Evolutionary conservation across 2,888 invertebrate species (phyloP).

Genomic region (Drosophila lacicola): DNA sequence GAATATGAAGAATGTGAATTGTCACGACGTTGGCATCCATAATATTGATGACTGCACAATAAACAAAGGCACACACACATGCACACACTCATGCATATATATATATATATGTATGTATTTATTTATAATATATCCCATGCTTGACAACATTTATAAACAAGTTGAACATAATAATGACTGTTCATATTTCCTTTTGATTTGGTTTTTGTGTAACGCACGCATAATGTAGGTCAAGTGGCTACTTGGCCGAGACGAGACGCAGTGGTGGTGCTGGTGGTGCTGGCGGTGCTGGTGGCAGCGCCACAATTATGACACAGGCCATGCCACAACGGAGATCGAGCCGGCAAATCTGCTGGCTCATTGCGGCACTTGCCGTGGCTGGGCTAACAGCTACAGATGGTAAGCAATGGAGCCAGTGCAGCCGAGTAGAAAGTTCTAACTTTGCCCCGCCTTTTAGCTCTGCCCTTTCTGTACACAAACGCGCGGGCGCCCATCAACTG

Average conservation of each 20-base stretch:
- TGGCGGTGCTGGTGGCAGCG: constrained; percentile 21
- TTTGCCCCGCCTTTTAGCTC: constrained; percentile 55
- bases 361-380: constrained; percentile 53
- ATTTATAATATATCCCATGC: constrained; percentile 7
- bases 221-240: constrained; percentile 71
- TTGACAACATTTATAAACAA: constrained; percentile 37
- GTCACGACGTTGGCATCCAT: background rate
- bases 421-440: background rate
- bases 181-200: constrained; percentile 30
- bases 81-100: background rate
- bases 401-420: constrained; percentile 43
- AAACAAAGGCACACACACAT: constrained; percentile 6
- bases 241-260: constrained; percentile 16
- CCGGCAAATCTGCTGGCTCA: constrained; percentile 71
- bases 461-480: constrained; percentile 80
- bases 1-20: constrained; percentile 6
- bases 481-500: constrained; percentile 80
- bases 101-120: background rate
- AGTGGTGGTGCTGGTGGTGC: constrained; percentile 11
- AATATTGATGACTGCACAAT: constrained; percentile 23
- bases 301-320: constrained; percentile 64
- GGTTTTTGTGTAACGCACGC: constrained; percentile 32
- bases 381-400: constrained; percentile 52
- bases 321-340: constrained; percentile 51
- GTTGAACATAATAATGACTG: constrained; percentile 69